Base-by-base conservation (phyloP, 2,888 invertebrate genomes). In the Drosophila tanythrix region DNA sequence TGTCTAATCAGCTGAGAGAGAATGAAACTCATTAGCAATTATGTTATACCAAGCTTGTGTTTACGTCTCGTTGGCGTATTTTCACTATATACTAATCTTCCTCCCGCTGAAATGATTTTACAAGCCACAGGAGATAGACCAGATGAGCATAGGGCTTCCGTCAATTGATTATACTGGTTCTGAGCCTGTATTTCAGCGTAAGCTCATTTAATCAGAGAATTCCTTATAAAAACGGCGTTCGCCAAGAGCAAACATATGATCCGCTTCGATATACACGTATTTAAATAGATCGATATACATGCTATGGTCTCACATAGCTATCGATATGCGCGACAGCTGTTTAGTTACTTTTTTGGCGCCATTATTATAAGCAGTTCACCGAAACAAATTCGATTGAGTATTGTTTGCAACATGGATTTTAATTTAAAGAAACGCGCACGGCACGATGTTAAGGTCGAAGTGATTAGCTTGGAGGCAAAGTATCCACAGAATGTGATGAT, bases 401-500 rank as follows among this genome's bases (percentile, higher is more conserved):
- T 5, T 33, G 15, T n/a, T 73, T 36, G 31, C 29, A 29, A 15
- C 10, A 92, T 92, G 91, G 91, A 92, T 77, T 92, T 92, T 59
- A 82, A 81, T 33, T 79, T 90, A 11, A 92, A 90, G 71, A 85
- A 83, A 64, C 89, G 92, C 0, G 74, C 79, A 8, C 82, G 89
- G 1, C 65, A 77, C 7, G 85, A 92, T 59, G 67, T 91, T 7
- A 77, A 92, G 56, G 90, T 92, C 18, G 94, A 94, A 35, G 94
- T 94, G 94, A 60, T 79, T 33, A 88, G 93, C 27, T 35, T 89
- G 62, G 85, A 85, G 48, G 36, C 61, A n/a, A 85, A 94, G 48
- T 97, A 96, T 93, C 95, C 96, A 2, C 96, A 96, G 90, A 96
- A 96, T 93, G 94, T 98, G 18, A 96, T 96, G 92, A 94, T 99